phyloP scores from a whole-genome alignment of 2,113 vertebrate genomes.

The Formicarius rufipectus region DNA sequence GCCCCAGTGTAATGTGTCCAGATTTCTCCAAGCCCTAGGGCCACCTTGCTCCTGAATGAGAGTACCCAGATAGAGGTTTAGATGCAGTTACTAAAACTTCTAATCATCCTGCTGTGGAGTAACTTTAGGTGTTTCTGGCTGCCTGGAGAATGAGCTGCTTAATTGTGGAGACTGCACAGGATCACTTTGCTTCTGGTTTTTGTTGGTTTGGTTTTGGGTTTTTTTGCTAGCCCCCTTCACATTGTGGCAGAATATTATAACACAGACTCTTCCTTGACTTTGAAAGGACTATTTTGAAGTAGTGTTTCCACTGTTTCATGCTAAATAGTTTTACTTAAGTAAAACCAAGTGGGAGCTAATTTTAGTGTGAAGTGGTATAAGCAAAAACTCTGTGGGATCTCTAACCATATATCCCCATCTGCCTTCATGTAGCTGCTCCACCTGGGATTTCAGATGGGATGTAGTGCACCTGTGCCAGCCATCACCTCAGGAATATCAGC shows the following conservation, averaged over 20 bases:
- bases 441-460: not conserved
- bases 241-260: not conserved
- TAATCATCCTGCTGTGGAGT: not conserved
- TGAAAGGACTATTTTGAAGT: not conserved
- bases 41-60: not conserved
- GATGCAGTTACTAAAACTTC: not conserved
- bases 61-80: not conserved
- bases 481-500: accelerated
- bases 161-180: not conserved
- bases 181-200: not conserved
- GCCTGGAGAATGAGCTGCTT: not conserved
- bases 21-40: not conserved
- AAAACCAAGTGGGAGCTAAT: not conserved
- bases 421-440: not conserved
- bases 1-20: not conserved
- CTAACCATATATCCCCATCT: not conserved
- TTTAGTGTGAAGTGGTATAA: not conserved
- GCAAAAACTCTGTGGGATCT: not conserved
- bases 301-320: not conserved
- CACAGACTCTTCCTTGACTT: not conserved
- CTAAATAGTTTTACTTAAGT: not conserved
- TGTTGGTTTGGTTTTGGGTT: not conserved
- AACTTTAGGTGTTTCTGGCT: not conserved
- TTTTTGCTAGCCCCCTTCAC: not conserved
- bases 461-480: not conserved